Conservation (phyloP, 2,888 invertebrate species). For the Drosophila emarginata region DNA sequence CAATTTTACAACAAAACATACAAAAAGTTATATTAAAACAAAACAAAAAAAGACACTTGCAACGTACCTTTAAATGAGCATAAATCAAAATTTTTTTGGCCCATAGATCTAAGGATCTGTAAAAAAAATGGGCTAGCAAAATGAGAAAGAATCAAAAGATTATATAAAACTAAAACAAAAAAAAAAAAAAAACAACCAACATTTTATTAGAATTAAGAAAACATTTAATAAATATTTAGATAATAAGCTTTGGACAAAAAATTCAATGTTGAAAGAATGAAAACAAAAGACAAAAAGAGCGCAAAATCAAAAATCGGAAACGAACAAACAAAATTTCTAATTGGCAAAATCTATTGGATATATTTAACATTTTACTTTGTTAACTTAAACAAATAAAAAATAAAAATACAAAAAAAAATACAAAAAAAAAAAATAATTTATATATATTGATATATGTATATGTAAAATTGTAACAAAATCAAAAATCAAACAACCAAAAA, state of each 20-base stretch:
- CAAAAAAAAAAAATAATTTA: constrained; percentile 25
- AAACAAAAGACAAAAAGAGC: constrained; percentile 42
- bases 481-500: constrained; percentile 40
- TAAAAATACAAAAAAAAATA: constrained; percentile 32
- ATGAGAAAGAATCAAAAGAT: constrained; percentile 39
- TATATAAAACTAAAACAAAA: constrained; percentile 35
- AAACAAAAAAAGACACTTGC: constrained; percentile 51
- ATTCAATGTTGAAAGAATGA: constrained; percentile 55
- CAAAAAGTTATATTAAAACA: constrained; percentile 40
- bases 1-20: constrained; percentile 54
- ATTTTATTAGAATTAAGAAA: constrained; percentile 72
- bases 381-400: constrained; percentile 52
- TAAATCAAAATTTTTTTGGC: constrained; percentile 80
- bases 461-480: constrained; percentile 57
- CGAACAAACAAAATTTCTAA: constrained; percentile 48
- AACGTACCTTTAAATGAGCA: constrained; percentile 79
- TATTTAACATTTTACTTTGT: constrained; percentile 62
- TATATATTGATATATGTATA: constrained; percentile 41
- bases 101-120: constrained; percentile 32
- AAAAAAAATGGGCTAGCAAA: constrained; percentile 28
- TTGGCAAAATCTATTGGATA: constrained; percentile 55
- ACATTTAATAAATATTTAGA: constrained; percentile 59
- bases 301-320: constrained; percentile 53
- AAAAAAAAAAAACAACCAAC: constrained; percentile 78
- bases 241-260: constrained; percentile 47